Conservation (phyloP, 2,113 vertebrate species). For the Indicator indicator region DNA sequence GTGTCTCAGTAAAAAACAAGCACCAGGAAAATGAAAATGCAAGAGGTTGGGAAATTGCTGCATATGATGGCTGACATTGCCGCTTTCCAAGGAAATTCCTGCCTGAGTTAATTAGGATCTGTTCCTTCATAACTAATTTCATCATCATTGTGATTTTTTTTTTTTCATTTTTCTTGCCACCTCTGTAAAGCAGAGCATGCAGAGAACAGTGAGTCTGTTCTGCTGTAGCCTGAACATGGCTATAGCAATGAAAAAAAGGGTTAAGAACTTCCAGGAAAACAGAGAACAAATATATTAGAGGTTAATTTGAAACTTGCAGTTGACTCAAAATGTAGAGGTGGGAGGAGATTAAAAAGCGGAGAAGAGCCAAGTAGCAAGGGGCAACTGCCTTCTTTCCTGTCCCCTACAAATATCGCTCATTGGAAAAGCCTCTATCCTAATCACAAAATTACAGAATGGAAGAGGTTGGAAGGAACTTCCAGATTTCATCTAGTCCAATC, state of each 20-base stretch:
- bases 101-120: not conserved
- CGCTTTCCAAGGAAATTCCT: not conserved
- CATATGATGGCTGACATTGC: not conserved
- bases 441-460: too few species aligned
- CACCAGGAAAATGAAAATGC: not conserved
- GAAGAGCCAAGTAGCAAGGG: not conserved
- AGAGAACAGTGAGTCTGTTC: not conserved
- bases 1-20: not conserved
- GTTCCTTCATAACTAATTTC: not conserved
- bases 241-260: not conserved
- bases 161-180: not conserved
- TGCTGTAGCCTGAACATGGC: too few species aligned
- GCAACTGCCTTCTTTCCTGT: slow-evolving; percentile 12
- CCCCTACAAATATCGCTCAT: not conserved
- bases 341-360: not conserved
- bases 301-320: not conserved
- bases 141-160: not conserved
- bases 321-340: not conserved
- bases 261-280: not conserved
- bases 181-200: not conserved
- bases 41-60: not conserved
- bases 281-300: not conserved
- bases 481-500: too few species aligned
- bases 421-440: not conserved
- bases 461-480: too few species aligned